These are phyloP conservation scores for Eulimnadia texana DNA, from an alignment of 1,140 invertebrate species.

Conservation along the genomic window DNA sequence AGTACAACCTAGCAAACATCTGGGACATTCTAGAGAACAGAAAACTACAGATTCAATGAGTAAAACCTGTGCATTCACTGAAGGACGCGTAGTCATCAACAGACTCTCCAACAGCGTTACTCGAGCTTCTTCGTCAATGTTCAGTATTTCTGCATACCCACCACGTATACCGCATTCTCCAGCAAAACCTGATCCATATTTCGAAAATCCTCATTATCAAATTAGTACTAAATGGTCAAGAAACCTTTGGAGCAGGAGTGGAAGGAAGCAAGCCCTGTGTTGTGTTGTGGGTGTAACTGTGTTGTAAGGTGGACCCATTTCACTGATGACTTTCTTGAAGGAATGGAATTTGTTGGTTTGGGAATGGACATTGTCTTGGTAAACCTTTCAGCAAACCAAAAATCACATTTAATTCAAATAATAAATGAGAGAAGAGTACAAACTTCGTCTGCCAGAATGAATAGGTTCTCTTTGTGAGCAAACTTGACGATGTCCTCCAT, in stretches of 20 bases:
- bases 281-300: no score
- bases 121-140: conserved; percentile 70
- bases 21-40: background rate
- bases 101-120: conserved; percentile 45
- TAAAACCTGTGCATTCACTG: background rate
- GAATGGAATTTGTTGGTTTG: conserved; percentile 73
- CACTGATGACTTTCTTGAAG: conserved; percentile 80
- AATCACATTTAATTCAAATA: no score
- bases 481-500: conserved; percentile 88
- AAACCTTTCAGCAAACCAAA: conserved; percentile 35
- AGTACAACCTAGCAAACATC: conserved; percentile 36
- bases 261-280: conserved; percentile 84
- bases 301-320: conserved; percentile 74
- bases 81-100: background rate
- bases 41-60: background rate
- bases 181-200: background rate
- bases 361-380: conserved; percentile 90
- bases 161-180: conserved; percentile 87
- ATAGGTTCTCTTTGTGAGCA: conserved; percentile 68
- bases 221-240: background rate
- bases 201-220: background rate
- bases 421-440: background rate
- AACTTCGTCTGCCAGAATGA: conserved; percentile 91
- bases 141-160: conserved; percentile 81
- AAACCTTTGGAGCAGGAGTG: conserved; percentile 90